phyloP scores from a whole-genome alignment of 2,113 vertebrate species.

The Zingel zingel region DNA sequence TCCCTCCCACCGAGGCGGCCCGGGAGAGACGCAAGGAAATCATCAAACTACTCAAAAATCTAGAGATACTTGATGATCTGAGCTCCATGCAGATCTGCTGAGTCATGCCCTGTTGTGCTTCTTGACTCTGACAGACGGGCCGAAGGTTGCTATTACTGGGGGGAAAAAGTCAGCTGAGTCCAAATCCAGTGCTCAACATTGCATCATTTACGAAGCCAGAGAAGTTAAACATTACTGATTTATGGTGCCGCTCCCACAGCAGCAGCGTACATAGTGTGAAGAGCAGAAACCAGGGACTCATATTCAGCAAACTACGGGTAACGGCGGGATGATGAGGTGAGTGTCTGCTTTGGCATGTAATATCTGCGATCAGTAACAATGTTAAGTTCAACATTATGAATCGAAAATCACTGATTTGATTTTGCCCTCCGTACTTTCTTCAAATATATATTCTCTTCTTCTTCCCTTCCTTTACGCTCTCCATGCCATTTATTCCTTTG shows the following conservation, averaged over 20 bases:
- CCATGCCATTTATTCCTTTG: not conserved
- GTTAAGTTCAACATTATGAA: not conserved
- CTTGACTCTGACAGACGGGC: not conserved
- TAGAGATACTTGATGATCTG: not conserved
- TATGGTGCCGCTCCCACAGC: constrained; percentile 20
- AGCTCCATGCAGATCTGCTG: not conserved
- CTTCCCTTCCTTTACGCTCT: not conserved
- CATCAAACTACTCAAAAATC: not conserved
- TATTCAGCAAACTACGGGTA: not conserved
- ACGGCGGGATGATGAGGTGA: constrained; percentile 47
- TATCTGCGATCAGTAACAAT: not conserved
- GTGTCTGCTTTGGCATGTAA: not conserved
- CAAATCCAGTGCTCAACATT: not conserved
- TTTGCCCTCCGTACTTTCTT: not conserved
- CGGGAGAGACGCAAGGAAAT: too few species aligned
- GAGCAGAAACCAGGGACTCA: not conserved
- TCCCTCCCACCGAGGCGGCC: too few species aligned
- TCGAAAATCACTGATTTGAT: not conserved
- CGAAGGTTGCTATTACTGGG: not conserved
- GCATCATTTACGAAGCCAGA: constrained; percentile 9
- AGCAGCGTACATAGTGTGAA: not conserved
- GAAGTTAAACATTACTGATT: constrained; percentile 40
- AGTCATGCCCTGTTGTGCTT: not conserved
- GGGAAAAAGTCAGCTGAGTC: constrained; percentile 2
- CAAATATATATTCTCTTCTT: not conserved